Conservation (phyloP, 2,888 invertebrate genomes). For the Sclerodermus sp. region DNA sequence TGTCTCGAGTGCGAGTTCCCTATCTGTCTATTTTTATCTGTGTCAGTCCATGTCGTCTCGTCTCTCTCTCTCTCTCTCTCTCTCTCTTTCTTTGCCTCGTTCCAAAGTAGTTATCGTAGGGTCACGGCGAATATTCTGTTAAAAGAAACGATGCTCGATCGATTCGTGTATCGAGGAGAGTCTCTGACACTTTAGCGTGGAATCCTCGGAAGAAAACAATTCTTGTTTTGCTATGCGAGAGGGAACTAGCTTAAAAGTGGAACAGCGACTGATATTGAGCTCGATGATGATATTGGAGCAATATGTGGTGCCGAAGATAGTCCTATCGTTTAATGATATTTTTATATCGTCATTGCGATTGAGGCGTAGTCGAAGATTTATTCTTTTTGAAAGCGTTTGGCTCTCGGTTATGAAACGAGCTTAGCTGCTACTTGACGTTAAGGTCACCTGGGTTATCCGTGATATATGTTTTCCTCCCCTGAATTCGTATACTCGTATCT, state of each 20-base stretch:
- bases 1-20: too few relatives aligned
- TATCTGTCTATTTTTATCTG: too few relatives aligned
- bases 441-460: neutral
- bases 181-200: neutral
- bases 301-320: neutral
- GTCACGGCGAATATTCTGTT: too few relatives aligned
- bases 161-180: neutral
- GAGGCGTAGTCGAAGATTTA: neutral
- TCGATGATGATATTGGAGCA: neutral
- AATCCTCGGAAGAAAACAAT: neutral
- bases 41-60: too few relatives aligned
- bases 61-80: neutral
- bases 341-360: neutral
- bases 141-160: too few relatives aligned
- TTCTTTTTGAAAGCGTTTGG: neutral
- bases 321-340: neutral
- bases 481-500: slow-evolving; percentile 9
- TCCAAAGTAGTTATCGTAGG: too few relatives aligned
- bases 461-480: slow-evolving; percentile 3
- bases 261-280: neutral
- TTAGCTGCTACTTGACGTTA: neutral
- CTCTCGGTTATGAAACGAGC: neutral
- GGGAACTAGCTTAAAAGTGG: neutral
- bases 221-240: neutral
- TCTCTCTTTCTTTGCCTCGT: too few relatives aligned